Conservation (phyloP, 2,113 vertebrate species). For the Miniopterus natalensis region DNA sequence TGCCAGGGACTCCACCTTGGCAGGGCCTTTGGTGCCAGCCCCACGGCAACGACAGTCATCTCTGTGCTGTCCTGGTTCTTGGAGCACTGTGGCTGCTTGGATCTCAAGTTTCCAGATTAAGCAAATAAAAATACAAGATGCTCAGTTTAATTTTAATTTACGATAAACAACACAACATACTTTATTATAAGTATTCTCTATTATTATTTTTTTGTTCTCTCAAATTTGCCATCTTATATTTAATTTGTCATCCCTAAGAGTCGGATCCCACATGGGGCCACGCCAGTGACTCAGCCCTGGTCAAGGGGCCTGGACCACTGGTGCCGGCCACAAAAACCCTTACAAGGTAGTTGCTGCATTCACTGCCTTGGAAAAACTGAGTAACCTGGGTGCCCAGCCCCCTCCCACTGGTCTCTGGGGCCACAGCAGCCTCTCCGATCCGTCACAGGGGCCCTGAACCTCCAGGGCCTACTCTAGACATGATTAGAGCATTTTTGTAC, state of each 20-base stretch:
- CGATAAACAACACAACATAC: background rate
- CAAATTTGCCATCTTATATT: background rate
- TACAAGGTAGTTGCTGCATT: background rate
- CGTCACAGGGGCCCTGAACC: background rate
- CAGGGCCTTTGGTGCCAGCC: no score
- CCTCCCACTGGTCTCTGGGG: background rate
- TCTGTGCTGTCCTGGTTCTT: background rate
- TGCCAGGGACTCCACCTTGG: background rate
- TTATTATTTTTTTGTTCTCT: background rate
- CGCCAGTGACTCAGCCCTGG: background rate
- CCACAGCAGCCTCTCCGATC: rapidly evolving
- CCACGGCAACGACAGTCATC: rapidly evolving
- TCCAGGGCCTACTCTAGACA: background rate
- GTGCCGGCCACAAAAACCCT: background rate
- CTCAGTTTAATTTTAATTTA: background rate
- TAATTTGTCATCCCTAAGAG: background rate
- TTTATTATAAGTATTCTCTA: background rate
- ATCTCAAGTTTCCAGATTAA: background rate
- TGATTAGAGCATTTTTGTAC: background rate
- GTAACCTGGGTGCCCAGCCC: background rate
- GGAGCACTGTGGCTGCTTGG: background rate
- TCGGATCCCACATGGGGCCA: rapidly evolving
- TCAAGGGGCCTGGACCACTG: rapidly evolving
- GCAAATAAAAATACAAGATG: background rate
- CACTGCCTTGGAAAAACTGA: background rate